phyloP scores from a whole-genome alignment of 2,888 invertebrate species.

The Drepanosiphum platanoidis region DNA sequence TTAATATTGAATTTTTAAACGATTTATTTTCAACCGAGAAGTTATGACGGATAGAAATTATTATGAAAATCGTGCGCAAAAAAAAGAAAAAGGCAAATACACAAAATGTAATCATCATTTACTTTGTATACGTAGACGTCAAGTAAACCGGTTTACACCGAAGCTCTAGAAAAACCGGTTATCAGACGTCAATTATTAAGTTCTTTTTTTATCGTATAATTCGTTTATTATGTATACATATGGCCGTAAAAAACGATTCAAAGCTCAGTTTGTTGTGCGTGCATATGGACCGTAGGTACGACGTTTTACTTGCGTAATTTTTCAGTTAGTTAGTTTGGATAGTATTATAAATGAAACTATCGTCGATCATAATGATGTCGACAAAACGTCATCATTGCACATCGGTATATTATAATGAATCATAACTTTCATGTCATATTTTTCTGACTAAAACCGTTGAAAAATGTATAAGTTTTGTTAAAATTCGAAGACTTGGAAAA shows the following conservation, averaged over 20 bases:
- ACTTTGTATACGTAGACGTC: slow-evolving; percentile 19
- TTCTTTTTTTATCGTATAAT: slow-evolving; percentile 29
- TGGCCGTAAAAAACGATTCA: background rate
- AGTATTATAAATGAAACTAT: too few relatives aligned
- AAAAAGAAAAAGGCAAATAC: slow-evolving; percentile 7
- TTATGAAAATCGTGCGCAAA: background rate
- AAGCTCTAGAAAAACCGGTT: slow-evolving; percentile 37
- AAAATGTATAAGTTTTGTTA: too few relatives aligned
- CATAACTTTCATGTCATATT: too few relatives aligned
- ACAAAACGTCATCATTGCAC: too few relatives aligned
- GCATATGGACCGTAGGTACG: background rate
- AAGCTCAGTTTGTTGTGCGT: background rate
- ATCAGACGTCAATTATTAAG: slow-evolving; percentile 14
- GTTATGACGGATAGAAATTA: background rate
- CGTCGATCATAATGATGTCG: too few relatives aligned
- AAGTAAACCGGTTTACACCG: slow-evolving; percentile 32
- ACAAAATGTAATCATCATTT: slow-evolving; percentile 31
- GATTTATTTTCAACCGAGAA: background rate
- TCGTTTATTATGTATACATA: background rate
- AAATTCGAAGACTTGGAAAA: too few relatives aligned
- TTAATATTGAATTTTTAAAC: background rate
- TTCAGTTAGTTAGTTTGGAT: too few relatives aligned
- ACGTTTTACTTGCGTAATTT: too few relatives aligned
- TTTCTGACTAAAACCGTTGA: too few relatives aligned
- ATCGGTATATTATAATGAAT: too few relatives aligned